Conservation (phyloP, 2,888 invertebrate genomes). For the Tineola bisselliella region DNA sequence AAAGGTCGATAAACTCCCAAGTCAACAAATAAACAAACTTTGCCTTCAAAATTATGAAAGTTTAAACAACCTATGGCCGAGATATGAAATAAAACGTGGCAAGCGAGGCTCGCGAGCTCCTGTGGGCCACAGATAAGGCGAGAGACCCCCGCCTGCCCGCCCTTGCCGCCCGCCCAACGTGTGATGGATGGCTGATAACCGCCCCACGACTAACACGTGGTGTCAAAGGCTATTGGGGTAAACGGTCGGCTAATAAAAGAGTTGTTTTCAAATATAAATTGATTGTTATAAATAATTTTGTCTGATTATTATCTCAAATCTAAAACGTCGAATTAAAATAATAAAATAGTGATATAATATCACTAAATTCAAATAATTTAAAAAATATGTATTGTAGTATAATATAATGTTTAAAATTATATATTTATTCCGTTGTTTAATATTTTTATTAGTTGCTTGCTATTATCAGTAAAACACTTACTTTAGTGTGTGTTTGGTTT, state of each 20-base stretch:
- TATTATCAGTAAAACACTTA: too few relatives aligned
- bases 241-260: background rate
- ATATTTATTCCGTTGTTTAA: too few relatives aligned
- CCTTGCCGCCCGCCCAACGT: background rate
- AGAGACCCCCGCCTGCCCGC: slow-evolving; percentile 1
- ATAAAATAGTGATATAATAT: too few relatives aligned
- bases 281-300: background rate
- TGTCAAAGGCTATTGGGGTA: slow-evolving; percentile 3
- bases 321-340: too few relatives aligned
- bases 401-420: too few relatives aligned
- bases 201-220: slow-evolving; percentile 1
- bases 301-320: too few relatives aligned
- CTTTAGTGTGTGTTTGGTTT: too few relatives aligned
- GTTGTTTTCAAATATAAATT: background rate
- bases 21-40: background rate
- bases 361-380: too few relatives aligned
- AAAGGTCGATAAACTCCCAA: background rate
- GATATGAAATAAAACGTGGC: slow-evolving; percentile 5
- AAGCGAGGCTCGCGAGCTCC: slow-evolving; percentile 6
- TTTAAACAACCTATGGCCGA: slow-evolving; percentile 1
- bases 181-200: slow-evolving; percentile 11
- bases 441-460: too few relatives aligned
- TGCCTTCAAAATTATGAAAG: background rate
- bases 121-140: slow-evolving; percentile 3
- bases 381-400: too few relatives aligned